These are phyloP conservation scores for Andrena hattorfiana DNA, from an alignment of 2,888 invertebrate genomes.

Conservation along the genomic window DNA sequence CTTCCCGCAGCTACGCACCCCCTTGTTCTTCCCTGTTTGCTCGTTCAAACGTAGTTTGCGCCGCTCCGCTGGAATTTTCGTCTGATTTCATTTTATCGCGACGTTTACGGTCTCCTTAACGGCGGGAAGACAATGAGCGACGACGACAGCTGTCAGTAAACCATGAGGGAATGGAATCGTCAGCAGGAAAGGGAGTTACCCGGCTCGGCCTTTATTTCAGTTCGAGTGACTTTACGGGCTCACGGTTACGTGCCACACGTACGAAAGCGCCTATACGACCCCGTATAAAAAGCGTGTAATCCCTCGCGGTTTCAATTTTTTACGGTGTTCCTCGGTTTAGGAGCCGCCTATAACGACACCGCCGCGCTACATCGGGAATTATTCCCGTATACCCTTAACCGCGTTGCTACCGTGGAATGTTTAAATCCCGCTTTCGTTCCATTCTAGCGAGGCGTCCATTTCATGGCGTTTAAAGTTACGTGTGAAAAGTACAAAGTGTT, in stretches of 20 bases:
- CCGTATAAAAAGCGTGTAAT: conserved; percentile 34
- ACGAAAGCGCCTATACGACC: conserved; percentile 12
- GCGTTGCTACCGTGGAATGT: conserved; percentile 27
- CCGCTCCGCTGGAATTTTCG: conserved; percentile 26
- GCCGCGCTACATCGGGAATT: conserved; percentile 22
- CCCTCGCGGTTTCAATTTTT: conserved; percentile 45
- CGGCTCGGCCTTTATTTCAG: conserved; percentile 29
- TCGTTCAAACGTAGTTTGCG: conserved; percentile 25
- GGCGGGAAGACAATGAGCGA: not conserved
- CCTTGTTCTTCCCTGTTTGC: not conserved
- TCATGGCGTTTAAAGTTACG: conserved; percentile 45
- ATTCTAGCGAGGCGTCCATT: conserved; percentile 7
- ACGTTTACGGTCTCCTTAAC: not conserved
- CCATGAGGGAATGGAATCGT: conserved; percentile 37
- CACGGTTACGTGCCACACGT: conserved; percentile 50
- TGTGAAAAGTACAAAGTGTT: conserved; percentile 32
- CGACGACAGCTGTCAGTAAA: conserved; percentile 6
- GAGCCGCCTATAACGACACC: not conserved
- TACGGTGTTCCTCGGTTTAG: conserved; percentile 27
- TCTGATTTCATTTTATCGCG: not conserved
- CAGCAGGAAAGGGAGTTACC: conserved; percentile 31
- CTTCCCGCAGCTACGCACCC: not conserved
- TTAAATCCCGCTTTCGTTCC: conserved; percentile 24
- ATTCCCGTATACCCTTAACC: conserved; percentile 8
- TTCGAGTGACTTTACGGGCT: conserved; percentile 41